Base-by-base conservation (phyloP, 2,888 invertebrate genomes). In the Hydropsyche betteni region DNA sequence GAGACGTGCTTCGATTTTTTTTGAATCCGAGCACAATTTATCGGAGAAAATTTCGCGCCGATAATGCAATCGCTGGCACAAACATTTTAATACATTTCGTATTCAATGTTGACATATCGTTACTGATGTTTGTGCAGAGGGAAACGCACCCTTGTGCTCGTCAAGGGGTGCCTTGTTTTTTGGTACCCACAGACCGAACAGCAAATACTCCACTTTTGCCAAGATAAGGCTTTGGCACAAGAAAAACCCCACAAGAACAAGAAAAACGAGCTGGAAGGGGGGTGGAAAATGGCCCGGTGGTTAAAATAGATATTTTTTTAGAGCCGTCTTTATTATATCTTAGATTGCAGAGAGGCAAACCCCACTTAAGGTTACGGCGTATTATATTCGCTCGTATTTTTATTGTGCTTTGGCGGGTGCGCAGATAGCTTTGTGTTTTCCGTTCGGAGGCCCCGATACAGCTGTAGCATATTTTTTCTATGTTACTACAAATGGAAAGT, bases 281-380 rank as follows among this genome's bases (percentile, higher is more conserved):
- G 16, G 44, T 24, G 24, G 24, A 24, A 24, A 24, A 24, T 24
- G 24, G 24, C 24, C 24, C 24, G 24, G 24, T 24, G 24, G 34
- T 14, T 33, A 73, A 73, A 73, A 51, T 61, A 51, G 73, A 64
- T 61, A 73, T 64, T 61, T 74, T 74, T 74, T 68, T 53, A 38
- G 53, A 51, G 68, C 52, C 69, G 68, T 74, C 69, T 74, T 74
- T 69, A 74, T 74, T 74, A 53, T 38, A 74, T 74, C 55, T 74
- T 34, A 68, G 74, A 74, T 68, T 74, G 74, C 44, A 68, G 53
- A 8, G 12, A 52, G 36, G 68, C 68, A 4, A 74, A 58, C 74
- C 36, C 69, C 55, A 74, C 74, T 74, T 74, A 68, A 51, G 51
- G 50, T 53, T 68, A 69, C 34, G 52, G 53, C 38, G 74, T 74